Evolutionary conservation across 2,797 vertebrate species (phyloP).

Genomic region (Knipowitschia caucasica): DNA sequence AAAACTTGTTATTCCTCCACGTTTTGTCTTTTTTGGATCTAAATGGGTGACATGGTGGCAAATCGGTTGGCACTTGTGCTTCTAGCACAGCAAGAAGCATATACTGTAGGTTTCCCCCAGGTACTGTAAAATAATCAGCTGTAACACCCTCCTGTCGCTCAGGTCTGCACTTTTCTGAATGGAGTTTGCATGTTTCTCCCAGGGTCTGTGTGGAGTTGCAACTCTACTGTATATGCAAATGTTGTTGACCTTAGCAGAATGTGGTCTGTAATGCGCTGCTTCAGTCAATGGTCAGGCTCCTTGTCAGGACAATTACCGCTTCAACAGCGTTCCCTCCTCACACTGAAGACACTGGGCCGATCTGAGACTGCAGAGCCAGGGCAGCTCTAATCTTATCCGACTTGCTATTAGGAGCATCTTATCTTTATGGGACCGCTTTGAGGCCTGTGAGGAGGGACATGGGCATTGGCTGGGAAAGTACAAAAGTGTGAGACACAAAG

Average conservation of each 20-base stretch:
- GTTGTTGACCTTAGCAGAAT: constrained; percentile 1
- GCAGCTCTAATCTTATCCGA: constrained; percentile 70
- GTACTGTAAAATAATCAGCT: no score
- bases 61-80: no score
- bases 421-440: constrained; percentile 63
- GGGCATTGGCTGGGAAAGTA: constrained; percentile 53
- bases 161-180: no score
- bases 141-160: no score
- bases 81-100: no score
- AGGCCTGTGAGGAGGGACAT: constrained; percentile 60
- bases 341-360: constrained; percentile 41
- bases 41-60: no score
- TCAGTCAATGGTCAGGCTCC: constrained; percentile 61
- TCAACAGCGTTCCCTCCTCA: constrained; percentile 26
- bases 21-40: no score
- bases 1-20: no score
- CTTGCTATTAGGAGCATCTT: constrained; percentile 67
- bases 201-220: no score
- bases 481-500: constrained; percentile 1
- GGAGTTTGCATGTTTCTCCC: no score
- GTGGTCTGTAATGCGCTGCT: constrained; percentile 40
- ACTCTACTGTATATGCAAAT: neutral
- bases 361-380: constrained; percentile 43
- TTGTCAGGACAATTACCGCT: constrained; percentile 59
- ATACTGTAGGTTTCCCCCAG: no score